Percentiles rank a stretch among this genome's conserved stretches.
Evolutionary conservation across 2,888 invertebrate genomes (phyloP).

Genomic region (Chrysodeixis includens): DNA sequence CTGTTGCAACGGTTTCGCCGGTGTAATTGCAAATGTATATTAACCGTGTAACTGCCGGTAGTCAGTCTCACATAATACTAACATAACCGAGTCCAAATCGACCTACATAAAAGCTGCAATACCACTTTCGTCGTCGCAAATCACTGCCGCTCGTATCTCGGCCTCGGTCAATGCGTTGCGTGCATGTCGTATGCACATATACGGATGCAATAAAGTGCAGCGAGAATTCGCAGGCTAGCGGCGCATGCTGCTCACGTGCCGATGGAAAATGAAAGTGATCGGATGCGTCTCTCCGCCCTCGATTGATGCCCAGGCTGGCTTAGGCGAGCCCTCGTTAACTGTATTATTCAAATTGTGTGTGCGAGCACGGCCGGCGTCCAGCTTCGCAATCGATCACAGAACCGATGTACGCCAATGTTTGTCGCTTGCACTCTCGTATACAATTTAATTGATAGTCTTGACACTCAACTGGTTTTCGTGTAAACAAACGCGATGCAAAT

Average conservation of each 20-base stretch:
- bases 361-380: conserved; percentile 59
- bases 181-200: conserved; percentile 87
- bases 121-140: conserved; percentile 89
- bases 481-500: conserved; percentile 47
- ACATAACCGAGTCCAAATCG: conserved; percentile 83
- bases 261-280: conserved; percentile 86
- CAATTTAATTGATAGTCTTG: conserved; percentile 67
- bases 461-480: conserved; percentile 61
- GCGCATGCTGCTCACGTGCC: conserved; percentile 85
- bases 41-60: conserved; percentile 56
- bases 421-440: conserved; percentile 73
- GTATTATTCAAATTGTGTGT: conserved; percentile 85
- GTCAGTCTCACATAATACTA: conserved; percentile 80
- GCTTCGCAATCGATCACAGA: conserved; percentile 74
- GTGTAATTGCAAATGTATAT: conserved; percentile 61
- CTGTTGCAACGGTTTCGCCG: conserved; percentile 33
- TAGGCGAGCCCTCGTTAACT: conserved; percentile 82
- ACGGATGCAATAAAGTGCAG: conserved; percentile 87
- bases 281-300: conserved; percentile 84
- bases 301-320: conserved; percentile 82
- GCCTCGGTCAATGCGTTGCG: conserved; percentile 88
- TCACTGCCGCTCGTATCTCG: conserved; percentile 86
- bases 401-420: conserved; percentile 62
- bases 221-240: conserved; percentile 85
- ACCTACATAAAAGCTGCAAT: conserved; percentile 88